Evolutionary conservation across 2,888 invertebrate species (phyloP).

Genomic region (Aleiodes testaceus): DNA sequence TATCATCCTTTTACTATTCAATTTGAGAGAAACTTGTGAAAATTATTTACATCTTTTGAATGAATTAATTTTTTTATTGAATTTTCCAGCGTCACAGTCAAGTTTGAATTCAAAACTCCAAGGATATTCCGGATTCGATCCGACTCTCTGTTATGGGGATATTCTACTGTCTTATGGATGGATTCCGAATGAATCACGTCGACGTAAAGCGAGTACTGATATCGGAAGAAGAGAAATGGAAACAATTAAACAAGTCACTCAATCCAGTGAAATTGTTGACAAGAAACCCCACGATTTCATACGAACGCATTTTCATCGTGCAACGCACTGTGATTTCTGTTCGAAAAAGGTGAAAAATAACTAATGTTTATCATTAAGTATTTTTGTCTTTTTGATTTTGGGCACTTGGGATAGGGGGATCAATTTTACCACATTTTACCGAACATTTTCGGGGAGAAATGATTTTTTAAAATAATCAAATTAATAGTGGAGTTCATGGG

Average conservation of each 20-base stretch:
- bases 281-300: slow-evolving; percentile 83
- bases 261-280: slow-evolving; percentile 59
- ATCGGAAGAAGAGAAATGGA: slow-evolving; percentile 63
- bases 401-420: too few relatives aligned
- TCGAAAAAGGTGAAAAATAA: slow-evolving; percentile 84
- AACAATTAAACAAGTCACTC: slow-evolving; percentile 59
- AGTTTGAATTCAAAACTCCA: slow-evolving; percentile 66
- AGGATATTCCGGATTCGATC: slow-evolving; percentile 89
- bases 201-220: slow-evolving; percentile 58
- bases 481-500: too few relatives aligned
- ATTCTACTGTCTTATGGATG: slow-evolving; percentile 88
- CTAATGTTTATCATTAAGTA: too few relatives aligned
- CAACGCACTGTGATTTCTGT: slow-evolving; percentile 94
- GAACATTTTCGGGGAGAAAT: too few relatives aligned
- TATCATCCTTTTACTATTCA: too few relatives aligned
- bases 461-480: too few relatives aligned
- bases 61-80: too few relatives aligned
- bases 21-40: too few relatives aligned
- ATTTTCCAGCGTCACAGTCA: slow-evolving; percentile 59
- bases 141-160: slow-evolving; percentile 93
- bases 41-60: too few relatives aligned
- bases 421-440: too few relatives aligned
- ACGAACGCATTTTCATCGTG: slow-evolving; percentile 90
- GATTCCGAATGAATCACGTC: slow-evolving; percentile 75
- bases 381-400: too few relatives aligned